A percentile compares a stretch with the other conserved stretches of the same genome.
Conservation (phyloP, 2,113 vertebrate species). For the Otus sunia region DNA sequence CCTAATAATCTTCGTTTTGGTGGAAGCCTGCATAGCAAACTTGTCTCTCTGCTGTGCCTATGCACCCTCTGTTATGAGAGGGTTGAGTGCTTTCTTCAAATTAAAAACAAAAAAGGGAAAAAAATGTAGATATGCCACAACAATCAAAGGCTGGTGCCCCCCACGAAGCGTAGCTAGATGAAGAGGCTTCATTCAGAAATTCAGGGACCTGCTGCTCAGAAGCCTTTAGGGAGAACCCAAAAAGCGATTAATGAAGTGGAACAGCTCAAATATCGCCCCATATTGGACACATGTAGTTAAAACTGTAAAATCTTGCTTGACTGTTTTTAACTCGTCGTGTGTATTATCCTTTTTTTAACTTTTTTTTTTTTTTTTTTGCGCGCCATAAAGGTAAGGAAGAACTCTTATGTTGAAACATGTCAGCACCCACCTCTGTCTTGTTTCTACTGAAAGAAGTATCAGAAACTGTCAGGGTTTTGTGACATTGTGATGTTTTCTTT, state of each 20-base stretch:
- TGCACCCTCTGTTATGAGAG: constrained; percentile 52
- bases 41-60: constrained; percentile 36
- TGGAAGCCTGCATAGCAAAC: constrained; percentile 38
- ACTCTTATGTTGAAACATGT: constrained; percentile 65
- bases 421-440: constrained; percentile 63
- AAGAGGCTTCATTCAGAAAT: background rate
- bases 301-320: constrained; percentile 47
- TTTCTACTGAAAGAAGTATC: constrained; percentile 72
- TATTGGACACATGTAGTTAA: constrained; percentile 14
- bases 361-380: constrained; percentile 40
- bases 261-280: background rate
- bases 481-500: constrained; percentile 80
- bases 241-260: background rate
- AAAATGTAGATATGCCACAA: background rate
- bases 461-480: constrained; percentile 72
- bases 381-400: constrained; percentile 58
- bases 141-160: background rate
- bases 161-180: background rate
- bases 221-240: constrained; percentile 10
- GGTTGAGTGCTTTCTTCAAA: constrained; percentile 26
- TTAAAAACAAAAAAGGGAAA: constrained; percentile 3
- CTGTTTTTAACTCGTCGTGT: constrained; percentile 6
- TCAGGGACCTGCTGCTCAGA: constrained; percentile 44
- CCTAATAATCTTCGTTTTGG: background rate
- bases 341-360: constrained; percentile 17